These are phyloP conservation scores for Trididemnum nubilum DNA, from an alignment of 23 tunicate genomes.

Conservation along the genomic window DNA sequence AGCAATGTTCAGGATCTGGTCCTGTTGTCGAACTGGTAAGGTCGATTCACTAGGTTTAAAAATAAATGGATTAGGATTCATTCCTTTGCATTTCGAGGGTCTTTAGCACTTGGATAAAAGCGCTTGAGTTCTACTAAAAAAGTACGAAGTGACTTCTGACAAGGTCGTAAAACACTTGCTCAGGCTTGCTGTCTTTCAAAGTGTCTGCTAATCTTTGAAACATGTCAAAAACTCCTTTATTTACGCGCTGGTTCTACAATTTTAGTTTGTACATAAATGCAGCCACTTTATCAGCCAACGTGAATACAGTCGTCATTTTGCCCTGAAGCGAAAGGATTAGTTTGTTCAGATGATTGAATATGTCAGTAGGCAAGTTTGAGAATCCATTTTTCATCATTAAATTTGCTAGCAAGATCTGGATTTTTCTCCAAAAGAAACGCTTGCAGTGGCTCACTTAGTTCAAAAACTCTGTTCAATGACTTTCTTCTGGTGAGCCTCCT, in stretches of 20 bases:
- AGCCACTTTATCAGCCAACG: constrained; percentile 18
- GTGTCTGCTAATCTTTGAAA: constrained; percentile 35
- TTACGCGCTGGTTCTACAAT: constrained; percentile 14
- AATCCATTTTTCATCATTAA: constrained; percentile 41
- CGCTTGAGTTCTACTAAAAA: too few species aligned
- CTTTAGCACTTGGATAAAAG: too few species aligned
- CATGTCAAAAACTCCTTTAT: constrained; percentile 21
- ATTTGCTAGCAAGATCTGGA: constrained; percentile 36
- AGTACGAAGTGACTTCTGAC: constrained; percentile 2
- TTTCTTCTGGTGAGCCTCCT: constrained; percentile 17
- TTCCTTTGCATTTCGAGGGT: constrained; percentile 39
- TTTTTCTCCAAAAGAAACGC: constrained; percentile 22
- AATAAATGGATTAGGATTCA: too few species aligned
- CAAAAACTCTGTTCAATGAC: constrained; percentile 19
- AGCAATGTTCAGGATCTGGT: too few species aligned
- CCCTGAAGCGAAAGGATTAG: constrained; percentile 30
- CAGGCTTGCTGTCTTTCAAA: constrained; percentile 4
- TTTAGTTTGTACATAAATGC: constrained; percentile 17
- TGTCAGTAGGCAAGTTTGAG: constrained; percentile 65
- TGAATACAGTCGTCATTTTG: constrained; percentile 29
- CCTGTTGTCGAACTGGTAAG: too few species aligned
- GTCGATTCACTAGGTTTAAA: too few species aligned
- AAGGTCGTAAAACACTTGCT: not conserved
- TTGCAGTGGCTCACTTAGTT: constrained; percentile 30
- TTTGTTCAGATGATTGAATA: constrained; percentile 30